Evolutionary conservation across 2,888 invertebrate species (phyloP), one percentile per base, ranked within the genome.

Genomic region (Stenodema calcarata): DNA sequence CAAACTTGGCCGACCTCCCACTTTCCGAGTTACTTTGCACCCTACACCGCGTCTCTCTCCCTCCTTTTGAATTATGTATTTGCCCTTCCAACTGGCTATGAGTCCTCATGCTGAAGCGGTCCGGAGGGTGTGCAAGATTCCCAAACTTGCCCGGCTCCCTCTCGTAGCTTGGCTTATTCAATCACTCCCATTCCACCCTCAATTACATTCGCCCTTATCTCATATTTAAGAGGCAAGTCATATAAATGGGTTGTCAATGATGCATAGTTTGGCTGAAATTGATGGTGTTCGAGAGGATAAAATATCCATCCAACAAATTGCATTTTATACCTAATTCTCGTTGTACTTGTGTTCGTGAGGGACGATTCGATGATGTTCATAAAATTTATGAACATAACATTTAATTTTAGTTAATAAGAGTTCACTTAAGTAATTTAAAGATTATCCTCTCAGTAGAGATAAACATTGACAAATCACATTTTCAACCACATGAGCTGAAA

Each of bases 81-180:
- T 62, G 62, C 62, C 62, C 62, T 62, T 62, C 62, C 62, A 62
- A 62, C 62, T 62, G 62, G 62, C 62, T 62, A 62, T 62, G 62
- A 62, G 62, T 23, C 62, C 62, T 62, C 62, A 18, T 23, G 23
- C 50, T 50, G 50, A n/a, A 0, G 50, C 50, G n/a, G 50, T 50
- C 50, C 18, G 62, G 62, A 62, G 62, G 62, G 62, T 23, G 62
- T 23, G 62, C 62, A 9, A 62, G 62, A 62, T 62, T 62, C 12
- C 62, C 62, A 62, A 62, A 62, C 62, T 62, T 23, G 23, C 62
- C 62, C 62, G 62, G 23, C 27, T 27, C 54, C 16, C 62, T 18
- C 18, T 18, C 35, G 35, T 7, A 16, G n/a, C 23, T 23, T 9
- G 23, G 62, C 62, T 62, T 62, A 62, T 62, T 62, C 62, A 62